These are phyloP conservation scores for Drosophila barbarae DNA, from an alignment of 2,888 invertebrate species.

Conservation along the genomic window DNA sequence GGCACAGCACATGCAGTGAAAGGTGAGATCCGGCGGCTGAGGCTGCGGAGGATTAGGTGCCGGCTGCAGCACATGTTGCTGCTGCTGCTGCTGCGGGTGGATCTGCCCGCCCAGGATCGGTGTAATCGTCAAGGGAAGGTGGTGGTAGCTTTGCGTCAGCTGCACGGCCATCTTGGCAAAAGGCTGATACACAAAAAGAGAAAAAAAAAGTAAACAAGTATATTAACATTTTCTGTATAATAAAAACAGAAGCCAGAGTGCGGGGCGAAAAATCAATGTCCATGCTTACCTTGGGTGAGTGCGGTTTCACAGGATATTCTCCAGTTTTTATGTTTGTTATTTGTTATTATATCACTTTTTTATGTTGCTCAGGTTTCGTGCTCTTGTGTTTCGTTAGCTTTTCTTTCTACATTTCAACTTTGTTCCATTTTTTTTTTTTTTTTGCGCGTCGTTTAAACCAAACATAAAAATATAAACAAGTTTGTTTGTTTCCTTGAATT, in stretches of 20 bases:
- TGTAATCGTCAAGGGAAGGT: constrained; percentile 77
- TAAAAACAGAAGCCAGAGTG: constrained; percentile 14
- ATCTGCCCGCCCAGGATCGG: constrained; percentile 66
- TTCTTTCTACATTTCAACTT: constrained; percentile 12
- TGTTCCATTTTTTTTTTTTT: constrained; percentile 1
- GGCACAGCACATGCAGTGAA: constrained; percentile 79
- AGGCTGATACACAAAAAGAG: constrained; percentile 20
- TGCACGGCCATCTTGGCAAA: constrained; percentile 61
- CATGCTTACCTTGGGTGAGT: constrained; percentile 17
- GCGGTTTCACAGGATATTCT: constrained; percentile 7
- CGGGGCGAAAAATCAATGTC: constrained; percentile 38
- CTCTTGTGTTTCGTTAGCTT: constrained; percentile 15
- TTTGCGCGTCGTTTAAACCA: constrained; percentile 20
- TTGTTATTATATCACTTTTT: constrained; percentile 38
- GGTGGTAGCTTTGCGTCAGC: constrained; percentile 65
- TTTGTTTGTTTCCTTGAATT: constrained; percentile 19
- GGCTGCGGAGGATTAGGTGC: constrained; percentile 54
- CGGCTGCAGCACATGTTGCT: constrained; percentile 44
- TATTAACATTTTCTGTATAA: constrained; percentile 26
- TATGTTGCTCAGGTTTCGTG: constrained; percentile 37
- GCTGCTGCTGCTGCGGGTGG: constrained; percentile 17
- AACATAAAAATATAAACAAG: not conserved
- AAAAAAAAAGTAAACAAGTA: not conserved
- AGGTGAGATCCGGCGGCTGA: constrained; percentile 78
- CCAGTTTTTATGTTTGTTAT: constrained; percentile 4